A percentile compares a stretch with the other conserved stretches of the same genome.
phyloP scores from a whole-genome alignment of 2,888 invertebrate species.

The Rotaria magnacalcarata region DNA sequence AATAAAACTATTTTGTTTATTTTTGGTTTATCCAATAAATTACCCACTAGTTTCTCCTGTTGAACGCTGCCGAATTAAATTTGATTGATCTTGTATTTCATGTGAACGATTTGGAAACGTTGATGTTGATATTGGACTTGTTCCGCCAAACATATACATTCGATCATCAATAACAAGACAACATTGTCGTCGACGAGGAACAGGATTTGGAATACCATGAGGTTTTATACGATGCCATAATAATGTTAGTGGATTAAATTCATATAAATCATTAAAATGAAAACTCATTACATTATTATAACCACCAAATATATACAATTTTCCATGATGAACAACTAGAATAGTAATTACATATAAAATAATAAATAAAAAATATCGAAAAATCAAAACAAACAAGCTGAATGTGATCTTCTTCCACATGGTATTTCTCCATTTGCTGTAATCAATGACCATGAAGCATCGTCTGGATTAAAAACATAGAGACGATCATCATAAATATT shows the following conservation, averaged over 20 bases:
- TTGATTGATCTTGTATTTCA: background rate
- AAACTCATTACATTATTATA: slow-evolving; percentile 72
- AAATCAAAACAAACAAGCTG: slow-evolving; percentile 70
- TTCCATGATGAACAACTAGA: slow-evolving; percentile 72
- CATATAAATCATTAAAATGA: slow-evolving; percentile 79
- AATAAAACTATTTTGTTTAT: no score
- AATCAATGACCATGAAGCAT: slow-evolving; percentile 68
- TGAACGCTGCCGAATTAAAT: background rate
- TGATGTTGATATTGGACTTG: slow-evolving; percentile 62
- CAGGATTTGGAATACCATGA: slow-evolving; percentile 54
- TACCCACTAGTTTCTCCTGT: background rate
- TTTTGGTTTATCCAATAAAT: background rate
- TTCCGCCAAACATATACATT: slow-evolving; percentile 82
- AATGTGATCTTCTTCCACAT: slow-evolving; percentile 79
- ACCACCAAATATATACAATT: slow-evolving; percentile 83
- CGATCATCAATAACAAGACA: slow-evolving; percentile 71
- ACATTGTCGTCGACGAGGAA: slow-evolving; percentile 66
- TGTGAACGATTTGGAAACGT: background rate
- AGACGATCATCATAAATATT: slow-evolving; percentile 76
- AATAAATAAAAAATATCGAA: background rate
- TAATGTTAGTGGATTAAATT: slow-evolving; percentile 64
- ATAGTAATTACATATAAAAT: slow-evolving; percentile 51
- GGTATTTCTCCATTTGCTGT: slow-evolving; percentile 67
- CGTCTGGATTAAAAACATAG: slow-evolving; percentile 68
- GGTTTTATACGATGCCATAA: slow-evolving; percentile 49